These are phyloP conservation scores for Varecia variegata DNA, from an alignment of 2,797 vertebrate species.

Conservation along the genomic window DNA sequence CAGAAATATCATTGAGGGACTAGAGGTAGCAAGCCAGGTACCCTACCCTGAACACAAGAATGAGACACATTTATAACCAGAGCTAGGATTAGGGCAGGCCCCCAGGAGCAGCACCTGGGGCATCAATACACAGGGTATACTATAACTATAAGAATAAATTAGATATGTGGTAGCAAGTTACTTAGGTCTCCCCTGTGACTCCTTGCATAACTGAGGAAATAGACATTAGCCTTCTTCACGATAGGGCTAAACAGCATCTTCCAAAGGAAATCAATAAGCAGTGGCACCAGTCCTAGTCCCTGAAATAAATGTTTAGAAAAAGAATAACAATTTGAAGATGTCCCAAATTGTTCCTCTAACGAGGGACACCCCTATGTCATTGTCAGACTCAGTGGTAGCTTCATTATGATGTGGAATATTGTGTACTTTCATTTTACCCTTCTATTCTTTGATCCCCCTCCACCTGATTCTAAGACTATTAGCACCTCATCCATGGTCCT, in stretches of 20 bases:
- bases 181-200: not conserved
- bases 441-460: not conserved
- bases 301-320: not conserved
- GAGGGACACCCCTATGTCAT: rapidly evolving
- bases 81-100: not conserved
- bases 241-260: not conserved
- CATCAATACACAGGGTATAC: not conserved
- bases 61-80: rapidly evolving
- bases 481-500: not conserved
- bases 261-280: not conserved
- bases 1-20: not conserved
- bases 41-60: not conserved
- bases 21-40: no score
- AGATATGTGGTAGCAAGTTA: rapidly evolving
- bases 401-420: not conserved
- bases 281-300: not conserved
- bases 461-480: no score
- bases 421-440: no score
- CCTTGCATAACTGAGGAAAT: not conserved
- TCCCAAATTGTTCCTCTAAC: rapidly evolving
- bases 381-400: rapidly evolving
- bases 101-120: rapidly evolving
- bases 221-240: not conserved
- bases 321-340: not conserved
- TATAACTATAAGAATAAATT: not conserved